Percentiles rank a stretch among this genome's conserved stretches.
phyloP scores from a whole-genome alignment of 2,113 vertebrate genomes.

The Muntiacus muntjak region DNA sequence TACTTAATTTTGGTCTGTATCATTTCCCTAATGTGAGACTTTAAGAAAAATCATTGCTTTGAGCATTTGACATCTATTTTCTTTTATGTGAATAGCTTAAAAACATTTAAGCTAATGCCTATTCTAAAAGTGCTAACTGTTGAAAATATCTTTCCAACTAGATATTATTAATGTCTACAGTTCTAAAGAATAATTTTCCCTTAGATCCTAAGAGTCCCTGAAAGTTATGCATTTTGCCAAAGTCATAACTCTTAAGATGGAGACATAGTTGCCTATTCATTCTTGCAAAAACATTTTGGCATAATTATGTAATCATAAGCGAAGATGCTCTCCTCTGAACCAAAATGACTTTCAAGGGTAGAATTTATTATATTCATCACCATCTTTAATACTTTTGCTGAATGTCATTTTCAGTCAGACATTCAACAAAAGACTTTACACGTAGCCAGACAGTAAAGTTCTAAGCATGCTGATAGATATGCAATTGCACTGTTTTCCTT shows the following conservation, averaged over 20 bases:
- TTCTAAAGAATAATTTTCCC: neutral
- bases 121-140: slow-evolving; percentile 29
- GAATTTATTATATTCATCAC: neutral
- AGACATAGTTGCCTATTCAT: neutral
- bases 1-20: neutral
- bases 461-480: neutral
- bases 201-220: neutral
- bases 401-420: neutral
- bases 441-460: neutral
- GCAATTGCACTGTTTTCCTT: neutral
- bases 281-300: neutral
- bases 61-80: neutral
- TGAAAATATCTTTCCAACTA: slow-evolving; percentile 31
- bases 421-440: neutral
- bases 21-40: neutral
- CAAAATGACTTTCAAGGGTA: neutral
- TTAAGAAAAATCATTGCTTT: neutral
- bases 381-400: neutral
- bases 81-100: neutral
- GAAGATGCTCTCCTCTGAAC: neutral
- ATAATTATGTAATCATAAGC: neutral
- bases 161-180: neutral
- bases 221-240: neutral
- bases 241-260: neutral
- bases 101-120: neutral